Conservation (phyloP, 2,888 invertebrate genomes). For the Lasioglossum zephyrum region DNA sequence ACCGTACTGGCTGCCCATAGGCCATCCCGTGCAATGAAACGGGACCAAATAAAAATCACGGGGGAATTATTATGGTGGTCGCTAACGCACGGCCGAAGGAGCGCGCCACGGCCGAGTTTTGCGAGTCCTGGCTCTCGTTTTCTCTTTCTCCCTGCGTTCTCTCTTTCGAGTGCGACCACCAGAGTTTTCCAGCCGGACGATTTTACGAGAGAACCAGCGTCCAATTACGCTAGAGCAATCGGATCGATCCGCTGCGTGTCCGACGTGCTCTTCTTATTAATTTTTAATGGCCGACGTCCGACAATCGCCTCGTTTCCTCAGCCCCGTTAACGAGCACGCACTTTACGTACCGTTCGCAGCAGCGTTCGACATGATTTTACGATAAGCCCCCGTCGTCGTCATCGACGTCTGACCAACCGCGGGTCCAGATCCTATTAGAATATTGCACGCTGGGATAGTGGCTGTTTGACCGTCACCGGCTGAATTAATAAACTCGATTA, state of each 20-base stretch:
- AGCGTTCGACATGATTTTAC: slow-evolving; percentile 23
- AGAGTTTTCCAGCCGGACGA: slow-evolving; percentile 57
- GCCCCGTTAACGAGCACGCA: slow-evolving; percentile 38
- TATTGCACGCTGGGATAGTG: slow-evolving; percentile 38
- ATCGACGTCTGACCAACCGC: slow-evolving; percentile 8
- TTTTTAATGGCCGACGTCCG: slow-evolving; percentile 48
- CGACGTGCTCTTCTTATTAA: slow-evolving; percentile 47
- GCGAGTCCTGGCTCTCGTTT: slow-evolving; percentile 14
- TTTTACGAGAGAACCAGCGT: slow-evolving; percentile 58
- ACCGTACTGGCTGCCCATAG: slow-evolving; percentile 84
- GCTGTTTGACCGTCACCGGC: slow-evolving; percentile 38
- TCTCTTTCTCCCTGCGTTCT: slow-evolving; percentile 17
- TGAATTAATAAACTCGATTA: slow-evolving; percentile 41
- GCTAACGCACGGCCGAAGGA: slow-evolving; percentile 65
- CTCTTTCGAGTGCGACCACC: slow-evolving; percentile 15
- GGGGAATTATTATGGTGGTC: slow-evolving; percentile 84
- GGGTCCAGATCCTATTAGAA: slow-evolving; percentile 39
- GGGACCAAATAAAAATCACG: slow-evolving; percentile 83
- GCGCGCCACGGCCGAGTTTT: slow-evolving; percentile 57
- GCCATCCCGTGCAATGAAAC: slow-evolving; percentile 83
- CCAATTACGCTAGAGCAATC: slow-evolving; percentile 50
- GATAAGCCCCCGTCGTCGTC: slow-evolving; percentile 29
- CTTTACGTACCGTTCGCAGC: slow-evolving; percentile 18
- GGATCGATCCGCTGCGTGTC: slow-evolving; percentile 40
- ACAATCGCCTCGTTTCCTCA: slow-evolving; percentile 41